Conservation (phyloP, 2,113 vertebrate genomes). For the Toxostoma redivivum region DNA sequence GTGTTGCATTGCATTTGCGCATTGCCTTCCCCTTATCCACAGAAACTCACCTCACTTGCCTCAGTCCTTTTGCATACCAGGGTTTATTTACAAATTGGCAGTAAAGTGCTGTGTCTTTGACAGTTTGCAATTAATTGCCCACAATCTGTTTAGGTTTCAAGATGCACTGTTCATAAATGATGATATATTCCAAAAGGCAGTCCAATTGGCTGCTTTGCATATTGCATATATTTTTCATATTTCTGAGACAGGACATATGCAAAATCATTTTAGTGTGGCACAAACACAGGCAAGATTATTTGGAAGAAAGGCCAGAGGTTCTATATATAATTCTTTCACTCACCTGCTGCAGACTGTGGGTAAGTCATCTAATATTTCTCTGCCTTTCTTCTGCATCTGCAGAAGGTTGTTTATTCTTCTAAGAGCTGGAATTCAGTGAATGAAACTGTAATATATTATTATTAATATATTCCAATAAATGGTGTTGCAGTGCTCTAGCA, state of each 20-base stretch:
- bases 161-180: constrained; percentile 28
- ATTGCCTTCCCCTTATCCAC: not conserved
- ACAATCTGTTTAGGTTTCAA: constrained; percentile 52
- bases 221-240: constrained; percentile 50
- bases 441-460: constrained; percentile 16
- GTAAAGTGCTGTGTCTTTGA: constrained; percentile 23
- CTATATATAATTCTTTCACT: constrained; percentile 9
- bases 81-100: constrained; percentile 50
- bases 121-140: constrained; percentile 53
- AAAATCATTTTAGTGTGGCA: constrained; percentile 37
- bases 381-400: constrained; percentile 14
- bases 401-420: constrained; percentile 16
- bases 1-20: not conserved
- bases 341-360: not conserved
- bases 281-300: constrained; percentile 4
- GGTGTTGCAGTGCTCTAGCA: not conserved
- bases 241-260: constrained; percentile 14
- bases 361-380: constrained; percentile 6
- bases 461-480: constrained; percentile 31
- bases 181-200: constrained; percentile 40
- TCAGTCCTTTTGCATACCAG: not conserved
- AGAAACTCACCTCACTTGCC: not conserved
- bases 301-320: constrained; percentile 40
- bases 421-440: not conserved
- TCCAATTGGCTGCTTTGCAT: constrained; percentile 48